Base-by-base conservation (phyloP, 2,113 vertebrate species). In the Trichomycterus rosablanca region DNA sequence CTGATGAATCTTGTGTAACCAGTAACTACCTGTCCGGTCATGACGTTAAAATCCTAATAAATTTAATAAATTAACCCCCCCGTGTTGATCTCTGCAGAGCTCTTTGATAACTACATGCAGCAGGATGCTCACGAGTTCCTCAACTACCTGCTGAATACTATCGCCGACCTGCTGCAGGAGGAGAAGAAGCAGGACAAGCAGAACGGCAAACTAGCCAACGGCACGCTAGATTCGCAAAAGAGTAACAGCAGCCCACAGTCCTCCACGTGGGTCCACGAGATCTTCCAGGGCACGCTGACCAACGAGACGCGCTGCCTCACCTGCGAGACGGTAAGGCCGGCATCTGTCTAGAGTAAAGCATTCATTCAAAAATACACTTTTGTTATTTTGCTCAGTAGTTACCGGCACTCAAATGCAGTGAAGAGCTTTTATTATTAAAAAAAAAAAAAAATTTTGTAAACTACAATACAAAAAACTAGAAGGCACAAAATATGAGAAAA, bases 61-160 rank as follows among this genome's bases (percentile, higher is more conserved):
- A n/a, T n/a, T n/a, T n/a, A n/a, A n/a, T n/a, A n/a, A n/a, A n/a
- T n/a, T n/a, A n/a, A 22, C 26, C 26, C 26, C 7, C 26, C 7
- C 7, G 3, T 7, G 7, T 30, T 30, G 26, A 7, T n/a, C 26
- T 7, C 26, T 72, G 70, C 83, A 97, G 95, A 98, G 83, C 88
- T 98, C 70, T 98, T 98, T 85, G 95, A 98, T 82, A 98, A 98
- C 87, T 98, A 97, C 89, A 98, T 98, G 95, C 94, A 98, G 72
- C 94, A 97, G 81, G 95, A 98, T 74, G 95, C 95, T 18, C 95
- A 98, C 0, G 95, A 98, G 71, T 98, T 98, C 86, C 86, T 98
- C 74, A 98, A 98, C 84, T 98, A 98, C 83, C 87, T 98, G 79
- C 87, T 98, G 28, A 98, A 98, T 87, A 98, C 95, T 69, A 93